Percentiles rank a stretch among this genome's conserved stretches.
Evolutionary conservation across 1,140 invertebrate species (phyloP).

Genomic region (Cydia amplana): DNA sequence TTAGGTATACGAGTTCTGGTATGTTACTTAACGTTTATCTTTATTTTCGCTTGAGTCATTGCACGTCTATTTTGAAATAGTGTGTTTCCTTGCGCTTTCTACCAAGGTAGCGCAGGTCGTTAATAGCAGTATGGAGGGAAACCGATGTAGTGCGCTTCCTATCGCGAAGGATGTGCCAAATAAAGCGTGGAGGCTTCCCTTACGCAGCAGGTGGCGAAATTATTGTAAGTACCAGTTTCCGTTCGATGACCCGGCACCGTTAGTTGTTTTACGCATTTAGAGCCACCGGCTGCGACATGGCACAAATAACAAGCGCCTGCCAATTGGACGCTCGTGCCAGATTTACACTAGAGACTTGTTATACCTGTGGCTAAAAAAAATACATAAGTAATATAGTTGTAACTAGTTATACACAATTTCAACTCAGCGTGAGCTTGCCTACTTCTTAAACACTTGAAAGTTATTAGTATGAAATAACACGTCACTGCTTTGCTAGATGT

Average conservation of each 20-base stretch:
- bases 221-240: constrained; percentile 68
- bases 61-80: neutral
- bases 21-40: constrained; percentile 30
- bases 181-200: constrained; percentile 55
- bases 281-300: constrained; percentile 62
- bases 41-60: constrained; percentile 17
- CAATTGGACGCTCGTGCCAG: constrained; percentile 45
- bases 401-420: neutral
- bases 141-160: constrained; percentile 38
- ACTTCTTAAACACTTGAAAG: neutral
- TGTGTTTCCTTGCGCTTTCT: constrained; percentile 19
- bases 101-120: constrained; percentile 13
- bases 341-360: neutral
- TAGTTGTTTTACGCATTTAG: constrained; percentile 71
- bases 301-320: constrained; percentile 70
- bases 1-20: neutral
- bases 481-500: neutral
- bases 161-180: constrained; percentile 43
- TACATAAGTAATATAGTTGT: neutral
- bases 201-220: constrained; percentile 60
- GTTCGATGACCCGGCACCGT: constrained; percentile 74
- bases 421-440: neutral
- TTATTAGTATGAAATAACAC: neutral
- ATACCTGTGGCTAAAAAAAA: neutral
- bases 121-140: constrained; percentile 26